Conservation (phyloP, 2,113 vertebrate species). For the Tragelaphus scriptus region DNA sequence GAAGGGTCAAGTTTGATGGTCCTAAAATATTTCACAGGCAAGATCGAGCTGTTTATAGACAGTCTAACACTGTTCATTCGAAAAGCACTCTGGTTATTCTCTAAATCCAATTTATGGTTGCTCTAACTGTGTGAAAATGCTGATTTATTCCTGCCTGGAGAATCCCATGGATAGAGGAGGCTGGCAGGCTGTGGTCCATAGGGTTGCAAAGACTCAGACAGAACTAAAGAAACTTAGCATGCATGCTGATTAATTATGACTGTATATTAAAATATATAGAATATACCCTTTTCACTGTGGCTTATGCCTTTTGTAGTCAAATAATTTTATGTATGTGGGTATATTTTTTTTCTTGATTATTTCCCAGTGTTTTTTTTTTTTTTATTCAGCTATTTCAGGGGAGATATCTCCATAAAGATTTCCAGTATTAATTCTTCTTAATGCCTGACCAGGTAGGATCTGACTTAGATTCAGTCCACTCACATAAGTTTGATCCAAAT, state of each 20-base stretch:
- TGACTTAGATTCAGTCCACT: background rate
- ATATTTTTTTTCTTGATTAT: background rate
- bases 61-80: background rate
- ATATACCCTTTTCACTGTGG: too few relatives aligned
- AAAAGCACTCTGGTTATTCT: background rate
- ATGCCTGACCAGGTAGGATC: background rate
- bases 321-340: background rate
- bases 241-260: too few relatives aligned
- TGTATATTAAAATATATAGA: background rate
- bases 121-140: conserved; percentile 10
- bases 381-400: background rate
- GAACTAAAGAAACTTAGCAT: too few relatives aligned
- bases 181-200: too few relatives aligned
- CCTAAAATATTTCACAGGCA: background rate
- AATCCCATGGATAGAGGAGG: background rate
- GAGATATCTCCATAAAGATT: background rate
- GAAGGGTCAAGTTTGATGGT: background rate
- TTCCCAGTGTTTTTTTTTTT: background rate
- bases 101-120: background rate
- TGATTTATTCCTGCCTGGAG: background rate
- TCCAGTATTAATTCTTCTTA: background rate
- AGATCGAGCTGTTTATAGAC: background rate
- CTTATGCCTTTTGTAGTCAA: background rate
- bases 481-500: background rate
- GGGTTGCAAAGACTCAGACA: background rate